Evolutionary conservation across 2,797 vertebrate genomes (phyloP).

Genomic region (Furcifer pardalis): DNA sequence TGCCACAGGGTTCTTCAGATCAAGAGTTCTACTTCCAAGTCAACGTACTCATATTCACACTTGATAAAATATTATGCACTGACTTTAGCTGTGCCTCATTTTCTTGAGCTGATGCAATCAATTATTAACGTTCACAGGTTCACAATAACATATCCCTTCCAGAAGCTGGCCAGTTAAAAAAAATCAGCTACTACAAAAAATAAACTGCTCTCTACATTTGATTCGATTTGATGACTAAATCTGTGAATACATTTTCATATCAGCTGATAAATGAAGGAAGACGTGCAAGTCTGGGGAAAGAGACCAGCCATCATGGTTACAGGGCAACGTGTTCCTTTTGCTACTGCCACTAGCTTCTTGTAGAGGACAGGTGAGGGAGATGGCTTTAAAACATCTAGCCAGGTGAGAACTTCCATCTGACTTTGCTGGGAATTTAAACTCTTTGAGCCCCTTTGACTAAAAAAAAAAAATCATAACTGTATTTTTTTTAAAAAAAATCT

Average conservation of each 20-base stretch:
- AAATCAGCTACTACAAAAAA: not conserved
- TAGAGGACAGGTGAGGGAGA: not conserved
- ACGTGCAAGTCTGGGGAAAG: not conserved
- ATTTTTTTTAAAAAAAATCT: not conserved
- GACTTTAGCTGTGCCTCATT: not conserved
- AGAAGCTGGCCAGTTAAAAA: not conserved
- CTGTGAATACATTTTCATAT: too few species aligned
- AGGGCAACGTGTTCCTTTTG: not conserved
- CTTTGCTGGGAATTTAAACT: not conserved
- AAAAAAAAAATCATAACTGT: not conserved
- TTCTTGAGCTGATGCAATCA: not conserved
- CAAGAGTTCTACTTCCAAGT: not conserved
- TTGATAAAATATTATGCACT: not conserved
- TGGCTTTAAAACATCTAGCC: not conserved
- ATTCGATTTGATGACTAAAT: too few species aligned
- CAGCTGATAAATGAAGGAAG: too few species aligned
- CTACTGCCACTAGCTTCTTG: not conserved
- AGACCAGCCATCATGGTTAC: not conserved
- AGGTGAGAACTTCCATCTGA: not conserved
- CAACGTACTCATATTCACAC: not conserved
- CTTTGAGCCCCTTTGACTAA: too few species aligned
- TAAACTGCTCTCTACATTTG: too few species aligned
- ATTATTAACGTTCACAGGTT: not conserved
- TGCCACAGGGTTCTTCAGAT: not conserved
- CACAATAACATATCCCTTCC: not conserved